phyloP scores from a whole-genome alignment of 2,113 vertebrate genomes.

The Rhabdomys dilectus region DNA sequence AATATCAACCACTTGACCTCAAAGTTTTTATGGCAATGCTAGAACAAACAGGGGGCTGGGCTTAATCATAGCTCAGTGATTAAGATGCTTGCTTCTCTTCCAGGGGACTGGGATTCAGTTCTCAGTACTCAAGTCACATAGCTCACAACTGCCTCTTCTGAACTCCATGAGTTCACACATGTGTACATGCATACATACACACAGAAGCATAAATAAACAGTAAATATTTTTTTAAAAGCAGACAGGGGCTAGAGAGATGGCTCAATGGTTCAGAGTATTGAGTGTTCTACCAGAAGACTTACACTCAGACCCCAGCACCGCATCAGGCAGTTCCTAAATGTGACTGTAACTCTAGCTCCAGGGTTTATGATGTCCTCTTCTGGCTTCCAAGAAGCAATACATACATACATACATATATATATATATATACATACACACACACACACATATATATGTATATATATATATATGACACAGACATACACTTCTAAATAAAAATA shows the following conservation, averaged over 20 bases:
- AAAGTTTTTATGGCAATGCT: constrained; percentile 25
- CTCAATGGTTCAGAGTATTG: neutral
- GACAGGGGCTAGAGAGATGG: neutral
- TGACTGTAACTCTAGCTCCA: neutral
- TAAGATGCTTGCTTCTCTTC: neutral
- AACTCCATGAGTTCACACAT: neutral
- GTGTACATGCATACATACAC: neutral
- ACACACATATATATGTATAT: too few relatives aligned
- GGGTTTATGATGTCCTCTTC: neutral
- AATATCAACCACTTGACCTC: neutral
- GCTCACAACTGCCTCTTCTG: neutral
- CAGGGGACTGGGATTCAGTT: neutral
- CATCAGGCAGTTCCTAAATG: neutral
- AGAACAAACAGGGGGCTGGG: neutral
- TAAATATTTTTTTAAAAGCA: neutral
- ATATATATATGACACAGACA: neutral
- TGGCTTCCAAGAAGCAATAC: neutral
- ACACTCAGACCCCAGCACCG: neutral
- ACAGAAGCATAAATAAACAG: neutral
- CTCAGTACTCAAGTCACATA: neutral
- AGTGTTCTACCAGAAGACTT: neutral
- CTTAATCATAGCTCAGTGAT: neutral
- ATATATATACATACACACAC: neutral
- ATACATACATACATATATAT: too few relatives aligned
- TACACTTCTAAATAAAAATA: neutral